Evolutionary conservation across 2,797 vertebrate genomes (phyloP).

Genomic region (Dallia pectoralis): DNA sequence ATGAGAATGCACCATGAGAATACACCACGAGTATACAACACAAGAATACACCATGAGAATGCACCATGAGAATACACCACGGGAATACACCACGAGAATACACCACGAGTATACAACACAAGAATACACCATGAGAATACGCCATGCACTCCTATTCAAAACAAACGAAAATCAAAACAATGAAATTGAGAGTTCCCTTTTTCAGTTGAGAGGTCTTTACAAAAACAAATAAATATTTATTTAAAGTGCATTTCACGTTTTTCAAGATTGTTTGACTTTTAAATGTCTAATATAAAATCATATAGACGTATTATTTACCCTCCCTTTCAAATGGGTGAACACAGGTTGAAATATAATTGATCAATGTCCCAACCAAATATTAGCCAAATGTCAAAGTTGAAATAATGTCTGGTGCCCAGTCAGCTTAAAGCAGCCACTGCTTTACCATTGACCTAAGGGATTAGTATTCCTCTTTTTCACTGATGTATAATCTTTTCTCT

Average conservation of each 20-base stretch:
- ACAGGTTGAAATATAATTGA: no score
- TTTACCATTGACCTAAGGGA: neutral
- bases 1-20: slow-evolving; percentile 3
- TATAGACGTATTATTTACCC: no score
- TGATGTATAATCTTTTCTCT: slow-evolving; percentile 1
- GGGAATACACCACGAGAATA: neutral
- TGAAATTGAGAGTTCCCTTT: no score
- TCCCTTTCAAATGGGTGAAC: no score
- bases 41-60: slow-evolving; percentile 11
- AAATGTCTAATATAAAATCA: no score
- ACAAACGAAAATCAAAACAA: neutral
- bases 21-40: slow-evolving; percentile 36
- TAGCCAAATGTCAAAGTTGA: no score
- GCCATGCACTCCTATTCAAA: neutral
- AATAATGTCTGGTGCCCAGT: no score
- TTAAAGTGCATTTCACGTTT: no score
- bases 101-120: no score
- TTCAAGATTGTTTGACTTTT: no score
- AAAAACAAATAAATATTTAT: no score
- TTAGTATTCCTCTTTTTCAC: neutral
- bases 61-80: slow-evolving; percentile 33
- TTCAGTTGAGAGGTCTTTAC: neutral
- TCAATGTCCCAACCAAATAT: no score
- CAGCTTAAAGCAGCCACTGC: neutral
- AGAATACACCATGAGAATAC: neutral